These are phyloP conservation scores for Limosa lapponica DNA, from an alignment of 2,797 vertebrate genomes.

Conservation along the genomic window DNA sequence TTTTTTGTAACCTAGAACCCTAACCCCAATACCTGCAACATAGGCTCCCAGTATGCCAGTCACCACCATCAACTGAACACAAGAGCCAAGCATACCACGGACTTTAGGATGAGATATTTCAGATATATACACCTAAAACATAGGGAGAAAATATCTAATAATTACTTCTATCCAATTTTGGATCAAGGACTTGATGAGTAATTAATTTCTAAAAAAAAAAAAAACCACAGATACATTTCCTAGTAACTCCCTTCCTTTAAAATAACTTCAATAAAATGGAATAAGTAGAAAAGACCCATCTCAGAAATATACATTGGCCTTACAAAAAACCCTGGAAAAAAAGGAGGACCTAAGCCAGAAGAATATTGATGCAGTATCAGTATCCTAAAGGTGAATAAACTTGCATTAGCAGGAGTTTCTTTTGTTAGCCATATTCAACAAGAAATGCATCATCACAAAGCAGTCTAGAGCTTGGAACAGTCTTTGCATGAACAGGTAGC, in stretches of 20 bases:
- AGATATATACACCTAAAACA: constrained; percentile 89
- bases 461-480: background rate
- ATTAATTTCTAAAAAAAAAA: background rate
- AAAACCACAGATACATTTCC: background rate
- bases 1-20: background rate
- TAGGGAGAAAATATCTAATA: background rate
- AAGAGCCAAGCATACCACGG: constrained; percentile 89
- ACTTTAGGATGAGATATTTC: constrained; percentile 89
- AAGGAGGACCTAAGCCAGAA: background rate
- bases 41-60: constrained; percentile 91
- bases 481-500: background rate
- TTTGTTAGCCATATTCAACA: background rate
- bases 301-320: background rate
- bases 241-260: background rate
- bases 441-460: background rate
- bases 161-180: background rate
- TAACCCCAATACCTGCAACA: constrained; percentile 81
- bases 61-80: constrained; percentile 95
- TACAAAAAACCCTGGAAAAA: background rate
- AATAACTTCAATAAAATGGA: background rate
- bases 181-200: background rate
- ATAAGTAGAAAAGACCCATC: background rate
- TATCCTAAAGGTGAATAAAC: background rate
- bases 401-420: background rate
- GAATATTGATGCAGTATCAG: background rate